A percentile compares a stretch with the other conserved stretches of the same genome.
Conservation (phyloP, 64 coral and sea anemone species). For the Porites australiensis region DNA sequence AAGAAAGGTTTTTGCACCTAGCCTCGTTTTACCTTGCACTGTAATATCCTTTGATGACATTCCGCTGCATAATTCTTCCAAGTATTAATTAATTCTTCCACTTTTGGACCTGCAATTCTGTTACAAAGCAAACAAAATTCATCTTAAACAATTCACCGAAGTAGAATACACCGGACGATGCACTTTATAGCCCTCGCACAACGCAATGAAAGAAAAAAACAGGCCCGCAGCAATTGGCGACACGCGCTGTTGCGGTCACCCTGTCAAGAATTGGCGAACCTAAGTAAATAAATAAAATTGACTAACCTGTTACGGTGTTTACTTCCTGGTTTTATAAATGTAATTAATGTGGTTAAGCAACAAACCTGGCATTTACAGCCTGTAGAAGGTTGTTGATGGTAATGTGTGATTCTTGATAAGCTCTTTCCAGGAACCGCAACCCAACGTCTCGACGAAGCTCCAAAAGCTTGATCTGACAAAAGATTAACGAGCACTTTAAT, state of each 20-base stretch:
- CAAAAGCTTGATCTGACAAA: conserved; percentile 82
- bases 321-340: too few relatives aligned
- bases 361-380: conserved; percentile 78
- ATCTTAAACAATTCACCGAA: too few relatives aligned
- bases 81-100: conserved; percentile 70
- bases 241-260: too few relatives aligned
- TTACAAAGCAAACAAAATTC: conserved; percentile 3
- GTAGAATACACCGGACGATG: too few relatives aligned
- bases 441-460: conserved; percentile 94
- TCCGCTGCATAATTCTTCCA: conserved; percentile 82
- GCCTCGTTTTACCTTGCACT: conserved; percentile 68
- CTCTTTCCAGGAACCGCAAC: conserved; percentile 83
- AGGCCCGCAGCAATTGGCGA: too few relatives aligned
- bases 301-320: too few relatives aligned
- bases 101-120: conserved; percentile 69
- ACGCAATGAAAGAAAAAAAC: neutral
- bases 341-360: neutral
- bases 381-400: conserved; percentile 80
- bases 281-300: too few relatives aligned
- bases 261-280: too few relatives aligned
- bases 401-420: conserved; percentile 76
- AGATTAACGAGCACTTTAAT: neutral
- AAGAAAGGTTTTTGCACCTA: too few relatives aligned
- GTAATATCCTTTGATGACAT: conserved; percentile 63
- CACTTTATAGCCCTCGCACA: too few relatives aligned